Conservation (phyloP, 2,888 invertebrate genomes). For the Altica lythri region DNA sequence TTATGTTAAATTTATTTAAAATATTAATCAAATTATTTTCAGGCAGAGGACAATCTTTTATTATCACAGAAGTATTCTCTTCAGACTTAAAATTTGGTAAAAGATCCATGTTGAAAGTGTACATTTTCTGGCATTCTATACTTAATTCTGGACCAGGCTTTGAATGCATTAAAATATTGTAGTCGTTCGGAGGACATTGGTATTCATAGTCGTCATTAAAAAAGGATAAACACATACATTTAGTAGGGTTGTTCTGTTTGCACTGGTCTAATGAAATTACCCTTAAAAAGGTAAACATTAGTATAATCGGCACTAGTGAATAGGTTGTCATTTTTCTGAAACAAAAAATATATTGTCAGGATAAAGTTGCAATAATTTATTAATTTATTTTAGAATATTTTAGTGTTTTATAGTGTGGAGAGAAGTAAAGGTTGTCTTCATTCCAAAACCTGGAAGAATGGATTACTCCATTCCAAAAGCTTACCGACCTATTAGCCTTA, state of each 20-base stretch:
- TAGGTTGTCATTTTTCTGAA: neutral
- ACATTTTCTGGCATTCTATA: slow-evolving; percentile 34
- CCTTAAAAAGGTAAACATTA: neutral
- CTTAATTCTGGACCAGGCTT: slow-evolving; percentile 27
- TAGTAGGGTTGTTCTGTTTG: slow-evolving; percentile 9
- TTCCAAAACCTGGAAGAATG: no score
- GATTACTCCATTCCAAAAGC: no score
- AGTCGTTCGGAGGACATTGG: slow-evolving; percentile 34
- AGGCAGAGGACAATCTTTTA: slow-evolving; percentile 64
- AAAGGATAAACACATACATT: slow-evolving; percentile 35
- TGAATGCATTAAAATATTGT: slow-evolving; percentile 30
- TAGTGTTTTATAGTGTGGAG: no score
- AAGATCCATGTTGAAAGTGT: slow-evolving; percentile 54
- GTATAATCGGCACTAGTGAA: neutral
- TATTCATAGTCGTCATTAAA: slow-evolving; percentile 37
- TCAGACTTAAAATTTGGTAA: slow-evolving; percentile 60
- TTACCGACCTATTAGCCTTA: no score
- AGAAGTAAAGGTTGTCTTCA: no score
- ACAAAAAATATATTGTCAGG: slow-evolving; percentile 4
- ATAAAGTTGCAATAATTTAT: no score
- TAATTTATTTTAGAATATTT: no score
- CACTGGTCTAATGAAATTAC: slow-evolving; percentile 2
- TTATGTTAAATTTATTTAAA: slow-evolving; percentile 56
- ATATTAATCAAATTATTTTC: slow-evolving; percentile 58
- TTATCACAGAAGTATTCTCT: slow-evolving; percentile 58